Evolutionary conservation across 2,113 vertebrate genomes (phyloP), one percentile per base, ranked within the genome.

Genomic region (Phalacrocorax carbo): DNA sequence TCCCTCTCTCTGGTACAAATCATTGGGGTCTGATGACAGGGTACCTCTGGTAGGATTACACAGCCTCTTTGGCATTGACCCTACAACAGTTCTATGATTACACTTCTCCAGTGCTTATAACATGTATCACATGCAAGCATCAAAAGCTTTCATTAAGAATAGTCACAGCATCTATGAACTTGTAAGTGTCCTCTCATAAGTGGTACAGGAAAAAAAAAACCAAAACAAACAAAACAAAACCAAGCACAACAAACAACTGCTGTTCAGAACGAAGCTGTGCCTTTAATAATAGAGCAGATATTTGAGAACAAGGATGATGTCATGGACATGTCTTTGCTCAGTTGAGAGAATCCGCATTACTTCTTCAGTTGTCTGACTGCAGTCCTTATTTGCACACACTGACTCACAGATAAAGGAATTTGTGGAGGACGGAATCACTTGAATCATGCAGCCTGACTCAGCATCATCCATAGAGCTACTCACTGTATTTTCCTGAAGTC

Each of bases 311-410:
- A 88, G 57, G 40, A 76, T 94, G 86, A 95, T 91, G 91, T 93
- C 44, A 94, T 65, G 15, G n/a, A 68, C 16, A 11, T n/a, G 27
- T 57, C 72, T 85, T 80, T 30, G 6, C 77, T 79, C 57, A 52
- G 61, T 4, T 89, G 48, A 91, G 70, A 81, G 83, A 93, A 95
- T 91, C 60, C 70, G 66, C 88, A 85, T 77, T 83, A 76, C 82
- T 90, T 86, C 88, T 78, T 83, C 80, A 84, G 82, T 64, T 84
- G 76, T 92, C 96, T 93, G 92, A 78, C 94, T 79, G 61, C 30
- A 84, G 77, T 76, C 44, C 68, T 69, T 95, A 93, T 92, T 96
- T 94, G 68, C 80, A 91, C 69, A 92, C 69, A 61, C 38, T 96
- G 93, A 97, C 80, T 96, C 92, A 96, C 8, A 2, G 9, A 71